phyloP scores from a whole-genome alignment of 2,797 vertebrate species.

The Myotis planiceps region DNA sequence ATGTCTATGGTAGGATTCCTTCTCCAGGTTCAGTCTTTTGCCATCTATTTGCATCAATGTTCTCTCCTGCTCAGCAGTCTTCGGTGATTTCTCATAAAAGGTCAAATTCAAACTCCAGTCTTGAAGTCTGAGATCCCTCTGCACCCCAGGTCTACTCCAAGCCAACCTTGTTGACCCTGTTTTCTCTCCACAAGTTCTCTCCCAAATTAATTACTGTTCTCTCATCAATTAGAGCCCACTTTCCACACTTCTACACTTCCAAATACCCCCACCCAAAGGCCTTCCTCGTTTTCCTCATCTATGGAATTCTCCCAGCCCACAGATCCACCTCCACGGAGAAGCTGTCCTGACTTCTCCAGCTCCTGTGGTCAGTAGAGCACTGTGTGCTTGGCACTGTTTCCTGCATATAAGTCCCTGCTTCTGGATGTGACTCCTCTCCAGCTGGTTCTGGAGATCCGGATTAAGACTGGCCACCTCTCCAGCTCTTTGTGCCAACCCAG shows the following conservation, averaged over 20 bases:
- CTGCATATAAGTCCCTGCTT: not conserved
- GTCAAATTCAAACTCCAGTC: not conserved
- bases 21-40: not conserved
- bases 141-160: not conserved
- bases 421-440: not conserved
- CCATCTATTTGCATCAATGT: rapidly evolving
- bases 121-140: not conserved
- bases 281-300: not conserved
- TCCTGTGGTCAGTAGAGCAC: rapidly evolving
- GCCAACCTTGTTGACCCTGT: not conserved
- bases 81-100: not conserved
- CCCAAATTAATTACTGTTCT: not conserved
- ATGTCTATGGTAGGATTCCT: rapidly evolving
- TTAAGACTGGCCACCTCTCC: not conserved
- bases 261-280: not conserved
- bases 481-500: not conserved
- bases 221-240: not conserved
- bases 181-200: not conserved
- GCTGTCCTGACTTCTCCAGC: not conserved
- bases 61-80: not conserved
- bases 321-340: not conserved
- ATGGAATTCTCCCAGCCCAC: not conserved
- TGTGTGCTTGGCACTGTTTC: not conserved
- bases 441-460: not conserved
- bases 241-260: not conserved